Base-by-base conservation (phyloP, 2,113 vertebrate genomes). In the Percopsis transmontana region DNA sequence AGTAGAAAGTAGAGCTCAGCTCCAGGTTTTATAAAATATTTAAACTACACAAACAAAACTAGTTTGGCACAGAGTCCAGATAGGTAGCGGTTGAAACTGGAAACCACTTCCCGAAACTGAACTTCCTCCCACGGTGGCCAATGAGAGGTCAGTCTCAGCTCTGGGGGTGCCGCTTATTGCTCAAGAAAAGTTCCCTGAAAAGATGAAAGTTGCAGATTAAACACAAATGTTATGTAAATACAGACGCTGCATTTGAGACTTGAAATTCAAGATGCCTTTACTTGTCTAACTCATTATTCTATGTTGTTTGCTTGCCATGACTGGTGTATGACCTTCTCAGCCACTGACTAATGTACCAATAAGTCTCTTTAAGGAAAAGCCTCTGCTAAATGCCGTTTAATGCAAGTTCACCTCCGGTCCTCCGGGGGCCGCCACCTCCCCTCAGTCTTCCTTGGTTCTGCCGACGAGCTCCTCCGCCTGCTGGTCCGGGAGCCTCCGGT, bases 371-470 rank as follows among this genome's bases (percentile, higher is more conserved):
- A n/a, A n/a, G n/a, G n/a, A n/a, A n/a, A n/a, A n/a, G n/a, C n/a
- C n/a, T n/a, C n/a, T n/a, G n/a, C n/a, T n/a, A n/a, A 53, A 18
- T 8, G 19, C 23, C 14, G 21, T 39, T 2, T 19, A 58, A 18
- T 40, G 4, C 15, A 16, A 16, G 6, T 14, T 1, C n/a, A 18
- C 24, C 38, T 45, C 21, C 12, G 42, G 18, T n/a, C 14, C 18
- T 41, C 19, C 48, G 5, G 20, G 3, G 42, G 5, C 45, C 42
- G 38, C 39, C 3, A 2, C 23, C 20, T 47, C 24, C 45, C 5
- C 24, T 94, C 79, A 96, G 68, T 92, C 89, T 4, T 93, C 91
- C 68, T 97, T 97, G 78, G 93, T 91, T 83, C 90, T 91, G 18
- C 90, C 77, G 1, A 93, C 73, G 33, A 90, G 81, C 50, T 93